Conservation (phyloP, 1,140 invertebrate species). For the Contarinia nasturtii region DNA sequence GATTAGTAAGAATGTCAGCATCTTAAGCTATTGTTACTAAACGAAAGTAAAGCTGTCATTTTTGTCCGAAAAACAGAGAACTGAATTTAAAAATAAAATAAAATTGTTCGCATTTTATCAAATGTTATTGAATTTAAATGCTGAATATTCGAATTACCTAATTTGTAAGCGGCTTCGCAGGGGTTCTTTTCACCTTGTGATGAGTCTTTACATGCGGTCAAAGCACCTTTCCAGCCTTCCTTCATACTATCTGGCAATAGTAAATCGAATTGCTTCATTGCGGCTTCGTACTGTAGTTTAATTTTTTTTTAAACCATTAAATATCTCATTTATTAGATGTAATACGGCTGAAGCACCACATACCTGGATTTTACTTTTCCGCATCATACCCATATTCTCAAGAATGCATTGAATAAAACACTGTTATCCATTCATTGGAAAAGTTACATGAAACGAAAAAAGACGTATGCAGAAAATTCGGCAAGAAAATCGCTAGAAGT, state of each 20-base stretch:
- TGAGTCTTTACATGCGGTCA: slow-evolving; percentile 24
- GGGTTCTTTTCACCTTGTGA: background rate
- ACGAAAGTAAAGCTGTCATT: no score
- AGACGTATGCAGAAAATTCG: no score
- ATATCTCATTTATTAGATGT: background rate
- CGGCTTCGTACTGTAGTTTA: slow-evolving; percentile 26
- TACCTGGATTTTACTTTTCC: background rate
- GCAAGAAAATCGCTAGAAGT: no score
- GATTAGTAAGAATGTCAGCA: no score
- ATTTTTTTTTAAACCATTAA: slow-evolving; percentile 20
- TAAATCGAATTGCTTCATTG: slow-evolving; percentile 26
- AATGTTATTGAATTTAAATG: no score
- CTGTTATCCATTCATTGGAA: background rate
- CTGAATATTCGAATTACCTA: background rate
- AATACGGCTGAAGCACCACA: no score
- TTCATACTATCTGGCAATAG: slow-evolving; percentile 27
- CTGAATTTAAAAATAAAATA: no score
- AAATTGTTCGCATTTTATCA: no score
- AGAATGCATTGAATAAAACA: background rate
- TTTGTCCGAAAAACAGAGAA: no score
- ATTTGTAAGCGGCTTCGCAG: background rate
- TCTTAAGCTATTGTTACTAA: no score
- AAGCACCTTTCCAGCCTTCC: slow-evolving; percentile 21
- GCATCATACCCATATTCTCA: background rate
- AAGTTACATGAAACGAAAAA: no score